Evolutionary conservation across 2,797 vertebrate species (phyloP), one percentile per base, ranked within the genome.

Genomic region (Smutsia temminckii): DNA sequence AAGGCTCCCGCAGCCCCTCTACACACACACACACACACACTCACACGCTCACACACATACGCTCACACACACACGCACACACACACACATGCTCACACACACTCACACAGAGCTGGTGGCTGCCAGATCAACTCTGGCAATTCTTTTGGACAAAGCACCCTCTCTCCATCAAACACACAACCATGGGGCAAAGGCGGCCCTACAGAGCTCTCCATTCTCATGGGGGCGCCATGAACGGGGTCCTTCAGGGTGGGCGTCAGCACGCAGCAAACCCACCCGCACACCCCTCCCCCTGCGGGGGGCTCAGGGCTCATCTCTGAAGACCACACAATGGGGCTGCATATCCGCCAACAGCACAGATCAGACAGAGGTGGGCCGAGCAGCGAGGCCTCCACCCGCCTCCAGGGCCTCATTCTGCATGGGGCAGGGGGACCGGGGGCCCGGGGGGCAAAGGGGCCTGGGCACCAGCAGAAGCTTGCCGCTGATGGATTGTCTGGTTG

Each of bases 271-370:
- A 63, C 20, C 51, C 16, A 10, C 18, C 34, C 61, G 10, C 75
- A n/a, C 0, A 0, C 64, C 64, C 81, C 21, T 32, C 53, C 91
- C 84, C 74, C 21, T 1, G 8, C 8, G 0, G 1, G 77, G 77
- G 90, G 84, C 90, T 81, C 34, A 0, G 92, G 40, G 46, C 46
- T 46, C 46, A 46, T 46, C 46, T 46, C 10, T 46, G 46, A 46
- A 46, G 32, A 40, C 2, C 91, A 57, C 84, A 94, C 94, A 96
- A 88, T 61, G 84, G 74, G 89, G 71, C 85, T 34, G 85, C 92
- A 55, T 84, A 79, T 87, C 75, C 21, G 68, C 49, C 57, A 49
- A 51, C 51, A 74, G 46, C 90, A 4, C 42, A 29, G 46, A 0
- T 16, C 5, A 9, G 49, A 20, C 75, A 3, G 0, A 10, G 53